Base-by-base conservation (phyloP, 2,888 invertebrate genomes). In the Tenthredo mesomela region DNA sequence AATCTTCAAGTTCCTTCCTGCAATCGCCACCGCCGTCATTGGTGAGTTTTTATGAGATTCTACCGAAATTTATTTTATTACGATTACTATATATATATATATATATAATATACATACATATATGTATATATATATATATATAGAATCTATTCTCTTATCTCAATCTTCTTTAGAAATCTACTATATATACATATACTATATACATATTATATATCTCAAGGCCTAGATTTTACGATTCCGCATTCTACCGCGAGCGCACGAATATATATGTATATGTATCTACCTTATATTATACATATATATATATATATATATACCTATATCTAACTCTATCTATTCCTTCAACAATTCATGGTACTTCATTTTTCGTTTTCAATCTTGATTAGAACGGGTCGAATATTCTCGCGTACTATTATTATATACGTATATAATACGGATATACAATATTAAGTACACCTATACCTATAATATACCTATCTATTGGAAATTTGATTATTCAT, bases 21-120 rank as follows among this genome's bases (percentile, higher is more conserved):
- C 90, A 88, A 90, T 90, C 89, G 91, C 91, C 91, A 91, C 91
- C 92, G 90, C 91, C 91, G 91, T 92, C 91, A 91, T 91, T 89
- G 92, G 92, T 92, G 88, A 91, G 92, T 91, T 84, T 80, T 37
- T 75, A 33, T 54, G 50, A 21, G 47, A 82, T 85, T 78, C 47
- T 67, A 43, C 33, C 73, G 18, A 61, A 80, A 25, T 21, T 50
- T 58, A 84, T 29, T 65, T 82, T 47, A 83, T n/a, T 21, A 21
- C 70, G 25, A n/a, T 70, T 33, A n/a, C n/a, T n/a, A n/a, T n/a
- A n/a, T n/a, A n/a, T n/a, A 47, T 25, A 10, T 77, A 21, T 50
- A 15, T 33, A 10, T 2, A 29, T 29, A 29, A 2, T 29, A 29
- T 2, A 29, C 29, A 29, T 29, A 29, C 29, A n/a, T n/a, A n/a